These are phyloP conservation scores for Berghia stephanieae DNA, from an alignment of 1,140 invertebrate genomes.

Conservation along the genomic window DNA sequence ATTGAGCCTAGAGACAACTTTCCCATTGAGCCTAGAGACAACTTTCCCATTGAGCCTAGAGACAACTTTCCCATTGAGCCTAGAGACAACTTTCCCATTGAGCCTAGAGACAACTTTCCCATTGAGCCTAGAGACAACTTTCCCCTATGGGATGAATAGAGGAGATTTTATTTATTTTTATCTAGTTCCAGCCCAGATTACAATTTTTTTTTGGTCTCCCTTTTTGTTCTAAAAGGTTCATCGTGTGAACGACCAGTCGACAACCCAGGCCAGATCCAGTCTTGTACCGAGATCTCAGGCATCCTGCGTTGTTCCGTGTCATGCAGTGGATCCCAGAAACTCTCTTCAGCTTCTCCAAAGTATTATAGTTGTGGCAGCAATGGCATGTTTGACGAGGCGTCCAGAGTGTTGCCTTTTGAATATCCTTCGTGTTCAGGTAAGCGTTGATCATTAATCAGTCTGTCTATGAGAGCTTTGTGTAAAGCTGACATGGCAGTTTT, in stretches of 20 bases:
- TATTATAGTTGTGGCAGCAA: constrained; percentile 10
- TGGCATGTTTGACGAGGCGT: background rate
- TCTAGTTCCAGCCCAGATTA: background rate
- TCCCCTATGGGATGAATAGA: background rate
- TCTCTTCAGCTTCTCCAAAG: background rate
- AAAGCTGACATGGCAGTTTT: too few species aligned
- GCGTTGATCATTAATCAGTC: too few species aligned
- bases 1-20: too few species aligned
- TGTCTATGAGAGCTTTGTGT: too few species aligned
- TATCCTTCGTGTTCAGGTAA: background rate
- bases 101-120: too few species aligned
- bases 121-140: too few species aligned
- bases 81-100: too few species aligned
- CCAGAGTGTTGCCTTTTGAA: background rate
- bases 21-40: too few species aligned
- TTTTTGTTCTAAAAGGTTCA: background rate
- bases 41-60: too few species aligned
- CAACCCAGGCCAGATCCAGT: too few species aligned
- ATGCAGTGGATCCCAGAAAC: background rate
- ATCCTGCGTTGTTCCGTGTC: background rate
- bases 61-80: too few species aligned
- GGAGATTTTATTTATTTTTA: background rate
- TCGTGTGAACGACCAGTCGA: background rate
- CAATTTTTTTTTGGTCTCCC: background rate
- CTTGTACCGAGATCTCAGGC: background rate